Conservation (phyloP, 2,797 vertebrate genomes). For the Paratrypauchen microcephalus region DNA sequence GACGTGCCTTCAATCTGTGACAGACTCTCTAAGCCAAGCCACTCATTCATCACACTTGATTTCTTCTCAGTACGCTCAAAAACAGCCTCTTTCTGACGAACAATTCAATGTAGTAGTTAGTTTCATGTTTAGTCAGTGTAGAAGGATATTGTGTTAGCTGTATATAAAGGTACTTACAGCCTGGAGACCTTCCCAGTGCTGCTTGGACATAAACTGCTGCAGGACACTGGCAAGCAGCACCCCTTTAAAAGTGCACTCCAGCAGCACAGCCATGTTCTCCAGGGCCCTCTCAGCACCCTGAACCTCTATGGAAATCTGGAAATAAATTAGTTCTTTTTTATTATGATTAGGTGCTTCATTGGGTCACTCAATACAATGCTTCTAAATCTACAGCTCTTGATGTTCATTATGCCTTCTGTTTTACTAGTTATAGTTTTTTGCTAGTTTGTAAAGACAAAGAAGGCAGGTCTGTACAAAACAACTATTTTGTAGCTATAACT, state of each 20-base stretch:
- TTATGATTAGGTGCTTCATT: not conserved
- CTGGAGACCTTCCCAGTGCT: constrained; percentile 81
- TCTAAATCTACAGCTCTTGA: not conserved
- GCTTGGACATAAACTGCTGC: constrained; percentile 64
- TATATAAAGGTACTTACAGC: constrained; percentile 65
- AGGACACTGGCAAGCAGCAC: constrained; percentile 79
- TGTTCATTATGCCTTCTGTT: not conserved
- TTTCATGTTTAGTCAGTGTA: not conserved
- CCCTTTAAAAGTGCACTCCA: constrained; percentile 78
- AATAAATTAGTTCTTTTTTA: not conserved
- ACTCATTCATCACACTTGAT: constrained; percentile 80
- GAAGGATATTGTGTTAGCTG: not conserved
- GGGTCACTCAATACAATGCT: not conserved
- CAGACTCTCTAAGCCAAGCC: constrained; percentile 83
- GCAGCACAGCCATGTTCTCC: constrained; percentile 35
- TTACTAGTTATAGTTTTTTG: too few species aligned
- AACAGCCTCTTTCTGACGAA: constrained; percentile 63
- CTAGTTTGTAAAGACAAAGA: too few species aligned
- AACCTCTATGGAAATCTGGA: constrained; percentile 78
- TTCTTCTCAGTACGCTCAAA: constrained; percentile 43
- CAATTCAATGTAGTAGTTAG: not conserved
- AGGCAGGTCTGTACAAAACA: too few species aligned
- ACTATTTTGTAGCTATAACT: too few species aligned
- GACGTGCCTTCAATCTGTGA: constrained; percentile 49
- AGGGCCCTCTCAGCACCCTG: constrained; percentile 62